Evolutionary conservation across 1,140 invertebrate species (phyloP).

Genomic region (Grapholita molesta): DNA sequence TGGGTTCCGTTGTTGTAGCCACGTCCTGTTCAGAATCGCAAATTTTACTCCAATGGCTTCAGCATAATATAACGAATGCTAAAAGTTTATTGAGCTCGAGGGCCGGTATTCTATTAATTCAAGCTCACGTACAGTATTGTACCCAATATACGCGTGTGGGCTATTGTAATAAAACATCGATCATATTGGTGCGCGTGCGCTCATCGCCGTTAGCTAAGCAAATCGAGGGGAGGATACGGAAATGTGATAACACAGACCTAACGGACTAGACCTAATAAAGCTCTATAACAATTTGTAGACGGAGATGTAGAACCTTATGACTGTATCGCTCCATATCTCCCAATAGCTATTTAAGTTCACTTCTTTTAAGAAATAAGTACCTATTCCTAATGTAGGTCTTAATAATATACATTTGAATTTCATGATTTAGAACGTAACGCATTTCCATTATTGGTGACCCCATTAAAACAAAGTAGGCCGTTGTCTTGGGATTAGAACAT

Average conservation of each 20-base stretch:
- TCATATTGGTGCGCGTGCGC: conserved; percentile 31
- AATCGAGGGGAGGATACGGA: conserved; percentile 52
- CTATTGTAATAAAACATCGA: conserved; percentile 42
- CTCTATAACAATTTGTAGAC: background rate
- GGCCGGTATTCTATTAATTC: conserved; percentile 24
- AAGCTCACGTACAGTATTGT: conserved; percentile 22
- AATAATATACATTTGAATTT: no score
- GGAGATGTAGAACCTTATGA: background rate
- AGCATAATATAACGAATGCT: background rate
- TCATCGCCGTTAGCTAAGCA: conserved; percentile 50
- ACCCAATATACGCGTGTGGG: conserved; percentile 37
- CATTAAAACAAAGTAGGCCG: no score
- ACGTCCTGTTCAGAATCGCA: background rate
- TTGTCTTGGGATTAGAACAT: no score
- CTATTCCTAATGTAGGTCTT: no score
- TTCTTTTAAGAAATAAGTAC: background rate
- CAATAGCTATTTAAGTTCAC: background rate
- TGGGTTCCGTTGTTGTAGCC: background rate
- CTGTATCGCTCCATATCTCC: background rate
- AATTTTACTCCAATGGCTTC: background rate
- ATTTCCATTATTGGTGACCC: no score
- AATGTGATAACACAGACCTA: conserved; percentile 37
- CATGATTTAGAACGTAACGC: no score
- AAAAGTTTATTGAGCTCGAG: background rate
- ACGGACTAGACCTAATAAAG: conserved; percentile 30